These are phyloP conservation scores for Apocrypta bakeri DNA, from an alignment of 1,140 invertebrate genomes.

Conservation along the genomic window DNA sequence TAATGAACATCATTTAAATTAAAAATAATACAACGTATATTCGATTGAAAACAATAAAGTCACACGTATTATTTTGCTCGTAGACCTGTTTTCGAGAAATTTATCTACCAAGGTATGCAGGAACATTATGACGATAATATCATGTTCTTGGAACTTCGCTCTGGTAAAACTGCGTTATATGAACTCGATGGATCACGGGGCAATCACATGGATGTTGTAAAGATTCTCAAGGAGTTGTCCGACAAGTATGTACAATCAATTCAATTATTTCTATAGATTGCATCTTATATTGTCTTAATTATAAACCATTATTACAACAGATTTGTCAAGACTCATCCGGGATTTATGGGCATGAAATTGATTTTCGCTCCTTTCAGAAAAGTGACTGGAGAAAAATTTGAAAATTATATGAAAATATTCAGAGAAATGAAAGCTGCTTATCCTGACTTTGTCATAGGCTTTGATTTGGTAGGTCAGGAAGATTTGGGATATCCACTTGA, in stretches of 20 bases:
- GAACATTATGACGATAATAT: constrained; percentile 85
- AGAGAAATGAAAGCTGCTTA: constrained; percentile 68
- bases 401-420: constrained; percentile 71
- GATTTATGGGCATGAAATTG: too few relatives aligned
- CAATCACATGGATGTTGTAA: constrained; percentile 69
- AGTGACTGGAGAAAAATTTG: constrained; percentile 64
- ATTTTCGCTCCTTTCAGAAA: constrained; percentile 75
- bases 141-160: constrained; percentile 83
- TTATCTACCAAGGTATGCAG: constrained; percentile 80
- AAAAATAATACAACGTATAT: constrained; percentile 56
- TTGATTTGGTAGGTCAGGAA: constrained; percentile 77
- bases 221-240: background rate
- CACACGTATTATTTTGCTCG: background rate
- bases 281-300: too few relatives aligned
- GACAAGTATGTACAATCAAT: constrained; percentile 66
- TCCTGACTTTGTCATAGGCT: constrained; percentile 79
- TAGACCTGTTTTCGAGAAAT: constrained; percentile 80
- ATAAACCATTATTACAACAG: too few relatives aligned
- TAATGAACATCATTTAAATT: constrained; percentile 73
- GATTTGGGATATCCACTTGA: constrained; percentile 71
- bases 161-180: constrained; percentile 76
- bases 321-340: too few relatives aligned
- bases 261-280: too few relatives aligned
- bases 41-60: too few relatives aligned
- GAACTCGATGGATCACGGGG: constrained; percentile 79